These are phyloP conservation scores for Sphenodon punctatus DNA, from an alignment of 2,797 vertebrate species.

Conservation along the genomic window DNA sequence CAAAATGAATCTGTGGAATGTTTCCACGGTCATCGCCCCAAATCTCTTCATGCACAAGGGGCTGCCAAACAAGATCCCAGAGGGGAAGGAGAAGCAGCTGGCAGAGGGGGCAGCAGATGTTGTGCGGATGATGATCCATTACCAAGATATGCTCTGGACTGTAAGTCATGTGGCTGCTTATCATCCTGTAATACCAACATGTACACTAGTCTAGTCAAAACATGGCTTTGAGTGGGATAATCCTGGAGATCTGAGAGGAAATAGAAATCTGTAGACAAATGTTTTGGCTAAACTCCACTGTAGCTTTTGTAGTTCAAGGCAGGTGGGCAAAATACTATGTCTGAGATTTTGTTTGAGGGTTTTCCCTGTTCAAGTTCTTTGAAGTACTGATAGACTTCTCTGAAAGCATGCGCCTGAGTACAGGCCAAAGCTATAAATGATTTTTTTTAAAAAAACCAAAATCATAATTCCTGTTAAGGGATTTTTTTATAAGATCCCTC, in stretches of 20 bases:
- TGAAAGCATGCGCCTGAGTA: too few relatives aligned
- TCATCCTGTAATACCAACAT: fast-evolving
- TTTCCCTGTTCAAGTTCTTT: neutral
- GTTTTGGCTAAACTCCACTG: neutral
- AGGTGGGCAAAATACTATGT: neutral
- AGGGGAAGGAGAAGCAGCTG: slow-evolving; percentile 87
- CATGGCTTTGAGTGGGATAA: fast-evolving
- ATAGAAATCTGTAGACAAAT: neutral
- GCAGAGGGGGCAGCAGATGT: slow-evolving; percentile 86
- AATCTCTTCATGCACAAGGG: slow-evolving; percentile 92
- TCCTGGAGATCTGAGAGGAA: neutral
- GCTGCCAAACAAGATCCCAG: slow-evolving; percentile 79
- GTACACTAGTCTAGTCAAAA: neutral
- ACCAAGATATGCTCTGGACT: slow-evolving; percentile 92
- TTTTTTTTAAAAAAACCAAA: too few relatives aligned
- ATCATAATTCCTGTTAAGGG: too few relatives aligned
- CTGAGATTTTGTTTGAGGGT: neutral
- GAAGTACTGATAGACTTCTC: neutral
- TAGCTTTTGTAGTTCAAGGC: neutral
- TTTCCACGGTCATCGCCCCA: slow-evolving; percentile 93
- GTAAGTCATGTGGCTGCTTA: slow-evolving; percentile 54
- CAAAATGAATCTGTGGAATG: slow-evolving; percentile 93
- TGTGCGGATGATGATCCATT: slow-evolving; percentile 87
- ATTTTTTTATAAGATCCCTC: too few relatives aligned
- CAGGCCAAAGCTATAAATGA: too few relatives aligned